These are phyloP conservation scores for Lasioglossum figueresi DNA, from an alignment of 2,888 invertebrate species.

Conservation along the genomic window DNA sequence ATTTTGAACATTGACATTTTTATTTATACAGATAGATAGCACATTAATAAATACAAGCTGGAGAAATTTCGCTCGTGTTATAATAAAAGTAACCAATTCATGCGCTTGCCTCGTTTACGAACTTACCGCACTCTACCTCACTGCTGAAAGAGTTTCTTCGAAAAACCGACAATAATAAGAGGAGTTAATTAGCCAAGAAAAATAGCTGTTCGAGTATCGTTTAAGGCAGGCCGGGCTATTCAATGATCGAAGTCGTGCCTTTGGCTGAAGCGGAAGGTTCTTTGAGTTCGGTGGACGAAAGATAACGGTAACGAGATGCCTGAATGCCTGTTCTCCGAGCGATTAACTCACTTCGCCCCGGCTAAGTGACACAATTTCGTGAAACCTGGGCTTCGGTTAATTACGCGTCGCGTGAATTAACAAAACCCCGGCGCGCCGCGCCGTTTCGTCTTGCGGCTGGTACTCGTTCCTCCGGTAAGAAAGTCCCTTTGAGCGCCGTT, in stretches of 20 bases:
- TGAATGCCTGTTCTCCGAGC: slow-evolving; percentile 22
- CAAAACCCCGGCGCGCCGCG: slow-evolving; percentile 19
- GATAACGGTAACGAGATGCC: slow-evolving; percentile 12
- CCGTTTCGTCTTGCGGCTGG: not conserved
- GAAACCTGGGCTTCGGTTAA: slow-evolving; percentile 36
- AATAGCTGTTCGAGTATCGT: not conserved
- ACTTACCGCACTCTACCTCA: too few species aligned
- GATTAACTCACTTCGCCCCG: slow-evolving; percentile 30
- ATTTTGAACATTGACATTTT: too few species aligned
- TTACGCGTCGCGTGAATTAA: slow-evolving; percentile 40
- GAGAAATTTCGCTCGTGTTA: too few species aligned
- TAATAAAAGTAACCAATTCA: too few species aligned
- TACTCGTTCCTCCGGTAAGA: slow-evolving; percentile 1
- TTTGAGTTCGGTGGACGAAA: not conserved
- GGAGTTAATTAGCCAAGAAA: not conserved
- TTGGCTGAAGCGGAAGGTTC: not conserved
- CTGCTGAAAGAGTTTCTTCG: not conserved
- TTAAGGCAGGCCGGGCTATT: not conserved
- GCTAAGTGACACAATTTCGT: slow-evolving; percentile 52
- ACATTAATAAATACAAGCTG: too few species aligned
- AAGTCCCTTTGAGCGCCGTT: slow-evolving; percentile 48
- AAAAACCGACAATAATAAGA: not conserved
- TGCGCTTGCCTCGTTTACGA: too few species aligned
- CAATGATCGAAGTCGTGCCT: not conserved
- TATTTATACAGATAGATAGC: too few species aligned